Conservation (phyloP, 2,797 vertebrate species). For the Lagothrix lagotricha region DNA sequence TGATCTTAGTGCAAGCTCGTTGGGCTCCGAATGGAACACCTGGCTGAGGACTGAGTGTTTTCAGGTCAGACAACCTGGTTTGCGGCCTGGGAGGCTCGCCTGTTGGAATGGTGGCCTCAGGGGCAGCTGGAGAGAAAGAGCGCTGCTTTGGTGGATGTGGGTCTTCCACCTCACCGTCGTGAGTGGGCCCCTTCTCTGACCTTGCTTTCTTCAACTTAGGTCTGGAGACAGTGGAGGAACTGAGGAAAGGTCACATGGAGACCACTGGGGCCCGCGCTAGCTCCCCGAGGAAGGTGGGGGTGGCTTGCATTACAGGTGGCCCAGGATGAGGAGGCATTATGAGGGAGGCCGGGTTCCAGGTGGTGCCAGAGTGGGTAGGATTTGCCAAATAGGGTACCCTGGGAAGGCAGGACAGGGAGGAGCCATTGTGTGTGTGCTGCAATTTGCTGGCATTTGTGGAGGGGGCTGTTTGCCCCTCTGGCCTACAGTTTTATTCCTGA, state of each 20-base stretch:
- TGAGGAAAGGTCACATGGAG: not conserved
- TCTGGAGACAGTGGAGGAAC: not conserved
- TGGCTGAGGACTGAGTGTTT: not conserved
- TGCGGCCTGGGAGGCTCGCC: not conserved
- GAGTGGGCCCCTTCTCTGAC: not conserved
- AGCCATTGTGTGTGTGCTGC: not conserved
- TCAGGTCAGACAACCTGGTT: not conserved
- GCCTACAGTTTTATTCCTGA: not conserved
- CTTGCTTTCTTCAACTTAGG: not conserved
- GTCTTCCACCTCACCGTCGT: not conserved
- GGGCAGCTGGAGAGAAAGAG: not conserved
- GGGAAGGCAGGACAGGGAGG: not conserved
- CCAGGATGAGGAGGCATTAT: not conserved
- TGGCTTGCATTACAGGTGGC: not conserved
- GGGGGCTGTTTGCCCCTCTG: not conserved
- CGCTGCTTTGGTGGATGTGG: not conserved
- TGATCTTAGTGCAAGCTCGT: not conserved
- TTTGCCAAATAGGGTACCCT: not conserved
- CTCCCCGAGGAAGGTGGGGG: not conserved
- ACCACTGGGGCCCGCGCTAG: rapidly evolving
- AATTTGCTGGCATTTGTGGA: not conserved
- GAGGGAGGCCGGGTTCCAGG: not conserved
- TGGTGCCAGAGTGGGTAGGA: not conserved
- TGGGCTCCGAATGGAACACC: not conserved
- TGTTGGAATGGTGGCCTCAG: not conserved